Evolutionary conservation across 2,888 invertebrate genomes (phyloP).

Genomic region (Aspidapion aeneum): DNA sequence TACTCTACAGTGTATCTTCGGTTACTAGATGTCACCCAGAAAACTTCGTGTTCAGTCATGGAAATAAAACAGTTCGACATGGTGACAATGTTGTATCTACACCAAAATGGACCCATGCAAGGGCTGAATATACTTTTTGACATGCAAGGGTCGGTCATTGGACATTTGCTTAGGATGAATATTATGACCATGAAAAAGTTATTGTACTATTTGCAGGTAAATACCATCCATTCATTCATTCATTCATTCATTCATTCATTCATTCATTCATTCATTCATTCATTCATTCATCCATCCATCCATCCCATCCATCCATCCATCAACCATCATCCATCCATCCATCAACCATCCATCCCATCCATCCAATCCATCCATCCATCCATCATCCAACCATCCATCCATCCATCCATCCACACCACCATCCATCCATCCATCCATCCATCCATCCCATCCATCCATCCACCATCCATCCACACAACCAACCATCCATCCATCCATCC

Average conservation of each 20-base stretch:
- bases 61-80: constrained; percentile 54
- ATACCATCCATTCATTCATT: neutral
- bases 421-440: neutral
- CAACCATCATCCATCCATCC: neutral
- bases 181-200: constrained; percentile 61
- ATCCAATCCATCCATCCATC: neutral
- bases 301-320: too few relatives aligned
- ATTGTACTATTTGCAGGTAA: constrained; percentile 62
- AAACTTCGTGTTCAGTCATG: too few relatives aligned
- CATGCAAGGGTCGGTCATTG: constrained; percentile 56
- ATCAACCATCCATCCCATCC: neutral
- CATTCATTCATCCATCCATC: too few relatives aligned
- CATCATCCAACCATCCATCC: neutral
- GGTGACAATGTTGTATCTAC: constrained; percentile 59
- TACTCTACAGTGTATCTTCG: constrained; percentile 34
- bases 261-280: too few relatives aligned
- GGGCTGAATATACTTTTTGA: constrained; percentile 64
- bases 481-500: neutral
- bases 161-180: constrained; percentile 61
- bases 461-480: neutral
- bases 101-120: constrained; percentile 50
- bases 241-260: too few relatives aligned
- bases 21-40: constrained; percentile 54
- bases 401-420: neutral
- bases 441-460: too few relatives aligned